Base-by-base conservation (phyloP, 2,888 invertebrate species). In the Melinaea menophilus region DNA sequence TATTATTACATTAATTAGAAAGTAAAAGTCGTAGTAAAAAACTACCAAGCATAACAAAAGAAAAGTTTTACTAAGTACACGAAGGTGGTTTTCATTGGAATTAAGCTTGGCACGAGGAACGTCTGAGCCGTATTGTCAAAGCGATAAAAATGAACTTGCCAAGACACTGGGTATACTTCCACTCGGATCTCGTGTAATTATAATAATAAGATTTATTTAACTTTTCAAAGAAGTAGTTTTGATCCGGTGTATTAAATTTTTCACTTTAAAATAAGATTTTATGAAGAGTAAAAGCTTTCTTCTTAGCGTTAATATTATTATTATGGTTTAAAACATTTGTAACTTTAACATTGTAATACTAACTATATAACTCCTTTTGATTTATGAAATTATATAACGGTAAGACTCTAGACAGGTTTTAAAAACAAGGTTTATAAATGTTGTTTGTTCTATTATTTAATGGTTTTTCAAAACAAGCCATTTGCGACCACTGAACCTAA, bases 391-490 rank as follows among this genome's bases (percentile, higher is more conserved):
- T 51, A 51, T 31, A 31, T 9, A 22, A 31, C 61, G 34, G 61
- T 61, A 63, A 61, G 63, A 67, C 61, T 58, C 54, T 61, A 67
- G 22, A 22, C 22, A 22, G 22, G 22, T 22, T 67, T 65, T 61
- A 56, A 65, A 65, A 61, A 61, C 45, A 55, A 56, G 65, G 65
- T 56, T 51, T 61, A 54, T 61, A 64, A 61, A 62, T 55, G 55
- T 61, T 54, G 64, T 47, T 65, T 55, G 65, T 67, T 69, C 72
- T 73, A 71, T 73, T 72, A 73, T 68, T 69, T 73, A 73, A 73
- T 73, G 73, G 73, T 63, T 72, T 66, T 64, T 62, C 65, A 67
- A 68, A 72, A 69, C 66, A 72, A 67, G 65, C 69, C 67, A 62
- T 69, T 67, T 67, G 65, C 67, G 65, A 63, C 59, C 63, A 59